Conservation (phyloP, 1,140 invertebrate species). For the Zaprionus africanus region DNA sequence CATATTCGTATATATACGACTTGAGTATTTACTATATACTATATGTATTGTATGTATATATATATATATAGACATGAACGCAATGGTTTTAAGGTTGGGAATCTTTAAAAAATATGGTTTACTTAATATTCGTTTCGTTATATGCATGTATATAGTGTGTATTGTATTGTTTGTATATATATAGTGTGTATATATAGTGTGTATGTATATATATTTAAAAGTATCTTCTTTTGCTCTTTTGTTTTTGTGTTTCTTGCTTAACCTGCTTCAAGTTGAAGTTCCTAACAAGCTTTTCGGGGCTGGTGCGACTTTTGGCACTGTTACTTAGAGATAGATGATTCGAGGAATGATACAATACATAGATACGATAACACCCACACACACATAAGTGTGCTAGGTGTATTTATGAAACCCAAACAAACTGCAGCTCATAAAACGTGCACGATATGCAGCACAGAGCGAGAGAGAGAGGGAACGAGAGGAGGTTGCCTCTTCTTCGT, state of each 20-base stretch:
- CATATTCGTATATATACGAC: constrained; percentile 4
- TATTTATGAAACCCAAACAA: constrained; percentile 64
- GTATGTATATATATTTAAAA: constrained; percentile 33
- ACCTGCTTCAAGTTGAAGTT: constrained; percentile 52
- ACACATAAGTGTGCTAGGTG: constrained; percentile 9
- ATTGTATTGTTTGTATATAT: constrained; percentile 35
- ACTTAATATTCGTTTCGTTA: constrained; percentile 26
- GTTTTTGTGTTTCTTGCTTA: constrained; percentile 23
- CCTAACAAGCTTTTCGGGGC: constrained; percentile 34
- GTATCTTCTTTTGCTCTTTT: constrained; percentile 16
- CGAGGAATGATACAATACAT: constrained; percentile 39
- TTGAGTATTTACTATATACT: constrained; percentile 8
- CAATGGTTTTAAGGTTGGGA: constrained; percentile 41
- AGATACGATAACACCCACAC: constrained; percentile 24
- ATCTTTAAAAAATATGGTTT: constrained; percentile 60
- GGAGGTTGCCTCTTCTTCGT: neutral
- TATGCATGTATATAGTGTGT: constrained; percentile 25
- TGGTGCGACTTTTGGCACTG: constrained; percentile 53
- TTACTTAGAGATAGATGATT: constrained; percentile 54
- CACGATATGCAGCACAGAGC: constrained; percentile 5
- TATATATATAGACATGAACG: constrained; percentile 58
- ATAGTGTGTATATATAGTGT: constrained; percentile 29
- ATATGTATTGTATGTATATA: neutral
- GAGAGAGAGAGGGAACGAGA: neutral
- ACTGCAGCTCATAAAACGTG: constrained; percentile 59